phyloP scores from a whole-genome alignment of 2,888 invertebrate genomes.

The Brachyptera putata region DNA sequence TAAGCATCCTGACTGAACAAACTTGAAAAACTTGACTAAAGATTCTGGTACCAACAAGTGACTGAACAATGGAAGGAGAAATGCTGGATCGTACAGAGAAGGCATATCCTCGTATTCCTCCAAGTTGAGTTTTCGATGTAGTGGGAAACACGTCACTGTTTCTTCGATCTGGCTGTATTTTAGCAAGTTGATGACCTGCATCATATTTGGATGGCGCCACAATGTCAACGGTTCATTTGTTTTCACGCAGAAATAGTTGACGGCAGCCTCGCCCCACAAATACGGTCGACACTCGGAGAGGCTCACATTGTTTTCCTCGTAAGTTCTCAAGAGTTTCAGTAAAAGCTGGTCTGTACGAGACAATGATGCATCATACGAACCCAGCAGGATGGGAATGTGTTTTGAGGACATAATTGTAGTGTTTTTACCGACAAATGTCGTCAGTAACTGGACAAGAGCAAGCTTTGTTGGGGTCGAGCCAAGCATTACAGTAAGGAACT shows the following conservation, averaged over 20 bases:
- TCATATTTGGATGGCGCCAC: constrained; percentile 67
- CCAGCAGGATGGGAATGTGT: constrained; percentile 71
- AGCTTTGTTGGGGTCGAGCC: constrained; percentile 44
- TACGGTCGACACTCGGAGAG: constrained; percentile 70
- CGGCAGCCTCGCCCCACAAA: constrained; percentile 78
- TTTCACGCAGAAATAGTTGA: constrained; percentile 68
- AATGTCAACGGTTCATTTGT: constrained; percentile 50
- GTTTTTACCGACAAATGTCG: constrained; percentile 58
- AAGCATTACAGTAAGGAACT: constrained; percentile 66
- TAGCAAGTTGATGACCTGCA: constrained; percentile 68
- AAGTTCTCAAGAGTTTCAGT: constrained; percentile 59
- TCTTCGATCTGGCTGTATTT: constrained; percentile 58
- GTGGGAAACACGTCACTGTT: constrained; percentile 68
- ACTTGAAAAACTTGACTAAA: constrained; percentile 64
- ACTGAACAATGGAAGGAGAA: constrained; percentile 72
- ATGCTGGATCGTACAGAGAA: constrained; percentile 74
- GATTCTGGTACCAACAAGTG: constrained; percentile 71
- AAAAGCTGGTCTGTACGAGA: constrained; percentile 65
- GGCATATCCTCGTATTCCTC: constrained; percentile 33
- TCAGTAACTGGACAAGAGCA: constrained; percentile 61
- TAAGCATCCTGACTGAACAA: constrained; percentile 65
- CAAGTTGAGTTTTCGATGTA: constrained; percentile 55
- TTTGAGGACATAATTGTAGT: constrained; percentile 59
- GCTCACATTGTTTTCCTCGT: constrained; percentile 63
- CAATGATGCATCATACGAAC: constrained; percentile 72